phyloP scores from a whole-genome alignment of 2,888 invertebrate genomes.

The Mechanitis messenoides region DNA sequence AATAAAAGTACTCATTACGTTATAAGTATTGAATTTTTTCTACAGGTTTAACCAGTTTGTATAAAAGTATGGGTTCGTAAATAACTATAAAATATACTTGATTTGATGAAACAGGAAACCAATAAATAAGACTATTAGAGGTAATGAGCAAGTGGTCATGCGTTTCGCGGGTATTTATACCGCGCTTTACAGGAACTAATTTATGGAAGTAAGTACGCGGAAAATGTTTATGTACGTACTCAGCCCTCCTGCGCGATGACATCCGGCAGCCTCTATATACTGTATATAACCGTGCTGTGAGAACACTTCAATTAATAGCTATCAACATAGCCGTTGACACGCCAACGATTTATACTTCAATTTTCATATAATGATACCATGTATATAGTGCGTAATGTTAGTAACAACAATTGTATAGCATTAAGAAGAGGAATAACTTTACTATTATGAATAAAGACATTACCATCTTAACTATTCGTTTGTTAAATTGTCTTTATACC shows the following conservation, averaged over 20 bases:
- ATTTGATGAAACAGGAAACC: conserved; percentile 50
- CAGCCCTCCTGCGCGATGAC: conserved; percentile 59
- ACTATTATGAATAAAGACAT: too few relatives aligned
- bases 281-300: conserved; percentile 35
- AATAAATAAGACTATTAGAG: conserved; percentile 70
- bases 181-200: conserved; percentile 73
- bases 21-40: conserved; percentile 42
- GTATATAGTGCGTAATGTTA: background rate
- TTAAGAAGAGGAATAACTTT: too few relatives aligned
- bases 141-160: conserved; percentile 65
- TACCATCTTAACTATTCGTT: too few relatives aligned
- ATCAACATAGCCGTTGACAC: conserved; percentile 29
- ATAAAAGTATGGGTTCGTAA: background rate
- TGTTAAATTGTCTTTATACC: too few relatives aligned
- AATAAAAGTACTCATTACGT: conserved; percentile 61
- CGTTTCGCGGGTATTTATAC: conserved; percentile 71
- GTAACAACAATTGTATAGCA: too few relatives aligned
- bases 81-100: conserved; percentile 9
- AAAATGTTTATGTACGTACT: conserved; percentile 72
- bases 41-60: background rate
- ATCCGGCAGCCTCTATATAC: conserved; percentile 56
- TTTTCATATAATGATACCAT: conserved; percentile 22
- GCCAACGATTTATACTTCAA: conserved; percentile 21
- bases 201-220: conserved; percentile 75
- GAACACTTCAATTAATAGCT: conserved; percentile 30